Conservation (phyloP, 2,113 vertebrate species). For the Tragelaphus strepsiceros region DNA sequence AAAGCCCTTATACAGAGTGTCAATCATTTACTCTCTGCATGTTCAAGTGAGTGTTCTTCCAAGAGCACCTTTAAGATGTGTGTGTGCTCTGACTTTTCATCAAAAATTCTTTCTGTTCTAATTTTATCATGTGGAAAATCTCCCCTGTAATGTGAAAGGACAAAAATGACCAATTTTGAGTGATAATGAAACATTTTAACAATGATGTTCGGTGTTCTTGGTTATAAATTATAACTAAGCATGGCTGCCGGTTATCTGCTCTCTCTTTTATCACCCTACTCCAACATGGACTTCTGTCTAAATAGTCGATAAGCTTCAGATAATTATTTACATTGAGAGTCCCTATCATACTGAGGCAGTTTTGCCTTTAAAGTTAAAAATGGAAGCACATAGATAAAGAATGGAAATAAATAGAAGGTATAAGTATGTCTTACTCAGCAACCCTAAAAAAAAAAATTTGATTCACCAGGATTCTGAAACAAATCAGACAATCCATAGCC, state of each 20-base stretch:
- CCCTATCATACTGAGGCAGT: not conserved
- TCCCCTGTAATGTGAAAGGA: constrained; percentile 28
- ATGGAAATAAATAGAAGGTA: constrained; percentile 4
- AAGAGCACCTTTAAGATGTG: constrained; percentile 65
- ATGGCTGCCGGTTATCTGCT: not conserved
- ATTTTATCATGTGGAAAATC: constrained; percentile 34
- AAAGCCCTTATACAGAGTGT: constrained; percentile 68
- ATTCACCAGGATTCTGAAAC: constrained; percentile 15
- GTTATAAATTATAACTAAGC: not conserved
- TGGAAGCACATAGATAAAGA: constrained; percentile 27
- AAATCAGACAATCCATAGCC: not conserved
- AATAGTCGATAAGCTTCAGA: constrained; percentile 20
- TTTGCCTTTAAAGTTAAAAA: constrained; percentile 51
- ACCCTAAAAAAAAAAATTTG: constrained; percentile 29
- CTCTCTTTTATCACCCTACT: not conserved
- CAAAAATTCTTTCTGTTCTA: constrained; percentile 60
- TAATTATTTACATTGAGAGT: not conserved
- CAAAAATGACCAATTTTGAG: constrained; percentile 42
- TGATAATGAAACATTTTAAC: constrained; percentile 24
- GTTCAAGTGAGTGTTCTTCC: constrained; percentile 61
- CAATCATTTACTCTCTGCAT: constrained; percentile 66
- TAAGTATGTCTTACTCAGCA: not conserved
- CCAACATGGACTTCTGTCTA: not conserved
- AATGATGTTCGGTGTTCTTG: not conserved
- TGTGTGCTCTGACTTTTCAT: constrained; percentile 57